Evolutionary conservation across 2,113 vertebrate species (phyloP).

Genomic region (Falco punctatus): DNA sequence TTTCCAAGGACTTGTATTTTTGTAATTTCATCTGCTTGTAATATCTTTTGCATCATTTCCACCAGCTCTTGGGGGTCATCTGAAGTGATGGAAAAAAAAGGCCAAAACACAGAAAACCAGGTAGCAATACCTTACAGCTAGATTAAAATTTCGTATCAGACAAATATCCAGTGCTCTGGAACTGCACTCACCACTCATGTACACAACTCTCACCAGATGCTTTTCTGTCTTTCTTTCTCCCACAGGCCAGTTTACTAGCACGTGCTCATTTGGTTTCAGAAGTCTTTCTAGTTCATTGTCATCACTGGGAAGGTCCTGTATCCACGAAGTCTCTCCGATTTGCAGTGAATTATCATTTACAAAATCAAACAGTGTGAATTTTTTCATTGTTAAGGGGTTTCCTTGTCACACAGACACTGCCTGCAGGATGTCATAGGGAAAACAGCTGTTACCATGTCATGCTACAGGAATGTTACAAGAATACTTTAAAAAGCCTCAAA

Average conservation of each 20-base stretch:
- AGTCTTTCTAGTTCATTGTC: constrained; percentile 29
- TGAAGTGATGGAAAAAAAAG: constrained; percentile 23
- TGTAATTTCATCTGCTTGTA: constrained; percentile 68
- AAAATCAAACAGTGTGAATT: constrained; percentile 59
- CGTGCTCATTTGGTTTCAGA: constrained; percentile 14
- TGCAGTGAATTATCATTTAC: constrained; percentile 60
- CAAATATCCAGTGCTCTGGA: background rate
- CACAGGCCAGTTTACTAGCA: constrained; percentile 47
- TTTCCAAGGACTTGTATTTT: constrained; percentile 72
- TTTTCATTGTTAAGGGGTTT: constrained; percentile 32
- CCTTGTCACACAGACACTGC: background rate
- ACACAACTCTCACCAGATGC: constrained; percentile 40
- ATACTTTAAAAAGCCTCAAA: background rate
- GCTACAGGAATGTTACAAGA: background rate
- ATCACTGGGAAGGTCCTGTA: constrained; percentile 16
- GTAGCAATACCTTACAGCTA: background rate
- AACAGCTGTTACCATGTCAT: background rate
- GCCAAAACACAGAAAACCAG: constrained; percentile 15
- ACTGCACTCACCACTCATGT: constrained; percentile 34
- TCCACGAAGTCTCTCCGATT: constrained; percentile 60
- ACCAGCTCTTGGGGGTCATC: constrained; percentile 62
- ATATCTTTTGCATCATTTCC: constrained; percentile 75
- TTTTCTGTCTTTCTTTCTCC: constrained; percentile 47
- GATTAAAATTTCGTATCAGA: background rate
- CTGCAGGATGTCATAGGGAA: background rate